Conservation (phyloP, 2,888 invertebrate species). For the Aricia artaxerxes region DNA sequence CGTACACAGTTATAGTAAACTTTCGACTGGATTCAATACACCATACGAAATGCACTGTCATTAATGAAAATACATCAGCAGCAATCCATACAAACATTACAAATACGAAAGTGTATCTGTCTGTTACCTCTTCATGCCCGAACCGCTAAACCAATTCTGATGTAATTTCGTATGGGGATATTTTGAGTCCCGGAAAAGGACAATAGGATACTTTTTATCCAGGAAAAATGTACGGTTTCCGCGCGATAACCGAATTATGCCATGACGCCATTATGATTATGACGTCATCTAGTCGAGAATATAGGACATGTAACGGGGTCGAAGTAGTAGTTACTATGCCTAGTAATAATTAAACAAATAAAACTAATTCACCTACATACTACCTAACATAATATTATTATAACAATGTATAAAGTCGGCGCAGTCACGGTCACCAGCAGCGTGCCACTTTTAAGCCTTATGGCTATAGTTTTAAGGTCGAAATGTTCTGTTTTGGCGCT, state of each 20-base stretch:
- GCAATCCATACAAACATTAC: too few species aligned
- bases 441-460: neutral
- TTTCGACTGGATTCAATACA: neutral
- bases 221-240: too few species aligned
- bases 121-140: too few species aligned
- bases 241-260: too few species aligned
- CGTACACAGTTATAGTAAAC: neutral
- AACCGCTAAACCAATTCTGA: too few species aligned
- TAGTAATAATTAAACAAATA: neutral
- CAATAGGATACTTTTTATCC: too few species aligned
- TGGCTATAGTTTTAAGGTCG: neutral
- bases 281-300: neutral
- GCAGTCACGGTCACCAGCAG: neutral
- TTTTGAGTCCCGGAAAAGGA: too few species aligned
- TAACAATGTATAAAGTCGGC: neutral
- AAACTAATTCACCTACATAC: conserved; percentile 4
- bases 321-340: neutral
- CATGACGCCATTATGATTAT: too few species aligned
- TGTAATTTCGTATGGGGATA: too few species aligned
- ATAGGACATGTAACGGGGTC: neutral
- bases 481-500: conserved; percentile 28
- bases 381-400: neutral
- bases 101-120: too few species aligned
- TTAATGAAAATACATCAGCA: neutral
- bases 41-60: neutral